Evolutionary conservation across 2,113 vertebrate species (phyloP).

Genomic region (Noctilio leporinus): DNA sequence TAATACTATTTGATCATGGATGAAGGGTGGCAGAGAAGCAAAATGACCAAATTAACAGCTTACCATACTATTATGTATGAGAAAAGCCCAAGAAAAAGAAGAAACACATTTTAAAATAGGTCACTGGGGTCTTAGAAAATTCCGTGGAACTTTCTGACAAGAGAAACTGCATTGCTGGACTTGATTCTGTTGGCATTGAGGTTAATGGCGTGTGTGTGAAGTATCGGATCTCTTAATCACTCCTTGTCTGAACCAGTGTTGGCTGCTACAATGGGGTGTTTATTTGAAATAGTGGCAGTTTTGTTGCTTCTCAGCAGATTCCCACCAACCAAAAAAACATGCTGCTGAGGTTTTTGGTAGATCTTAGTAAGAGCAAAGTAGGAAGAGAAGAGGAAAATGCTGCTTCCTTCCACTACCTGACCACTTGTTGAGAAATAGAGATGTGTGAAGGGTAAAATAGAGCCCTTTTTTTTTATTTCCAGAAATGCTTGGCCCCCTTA

Average conservation of each 20-base stretch:
- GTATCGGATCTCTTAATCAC: background rate
- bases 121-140: background rate
- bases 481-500: background rate
- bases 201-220: background rate
- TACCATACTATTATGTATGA: background rate
- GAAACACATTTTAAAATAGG: slow-evolving; percentile 39
- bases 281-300: background rate
- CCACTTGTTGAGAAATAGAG: background rate
- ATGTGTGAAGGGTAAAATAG: background rate
- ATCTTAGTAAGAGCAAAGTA: background rate
- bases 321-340: background rate
- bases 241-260: background rate
- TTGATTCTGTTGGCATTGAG: background rate
- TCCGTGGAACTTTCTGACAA: background rate
- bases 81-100: background rate
- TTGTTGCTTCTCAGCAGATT: background rate
- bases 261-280: background rate
- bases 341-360: background rate
- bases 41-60: slow-evolving; percentile 54
- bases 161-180: background rate
- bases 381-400: background rate
- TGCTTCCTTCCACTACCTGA: background rate
- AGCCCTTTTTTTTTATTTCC: background rate
- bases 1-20: slow-evolving; percentile 36
- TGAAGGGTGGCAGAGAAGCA: background rate